Evolutionary conservation across 2,888 invertebrate species (phyloP), one percentile per base, ranked within the genome.

Genomic region (Melanargia galathea): DNA sequence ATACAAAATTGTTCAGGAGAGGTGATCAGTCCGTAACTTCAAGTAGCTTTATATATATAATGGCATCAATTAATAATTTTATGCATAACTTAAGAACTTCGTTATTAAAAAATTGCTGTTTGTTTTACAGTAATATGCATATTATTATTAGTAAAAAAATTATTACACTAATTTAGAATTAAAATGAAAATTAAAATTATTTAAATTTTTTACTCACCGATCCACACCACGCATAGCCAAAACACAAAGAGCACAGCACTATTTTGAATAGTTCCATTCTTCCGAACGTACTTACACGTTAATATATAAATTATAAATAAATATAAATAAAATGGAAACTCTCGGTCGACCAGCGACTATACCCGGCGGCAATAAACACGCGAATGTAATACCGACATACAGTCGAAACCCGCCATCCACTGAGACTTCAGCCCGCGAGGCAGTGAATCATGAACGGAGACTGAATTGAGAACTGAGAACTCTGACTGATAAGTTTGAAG

Each of bases 241-340:
- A 58, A 43, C 33, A 62, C 40, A 65, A 35, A 3, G 33, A 61
- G 49, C 35, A 55, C 38, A 63, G n/a, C 65, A 67, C 63, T 13
- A 61, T 26, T 55, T 59, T 63, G 6, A 60, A 57, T n/a, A 61
- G 20, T 56, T 51, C 56, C 66, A 66, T 66, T 64, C 64, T 63
- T 56, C 16, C 52, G 11, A 49, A 57, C 20, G 26, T 35, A 52
- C 24, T 13, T 30, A 35, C 33, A 51, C 6, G 38, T 22, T n/a
- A 38, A 6, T 10, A 6, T 5, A 40, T 16, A 8, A 55, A 24
- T n/a, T 18, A 16, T 35, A 13, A 20, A 52, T 20, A n/a, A 35
- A n/a, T 6, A 13, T 35, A 52, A 11, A 20, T 13, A 26, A 48
- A 26, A 24, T 24, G 10, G n/a, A n/a, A n/a, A n/a, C n/a, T n/a